Evolutionary conservation across 92 coral and sea anemone genomes (phyloP).

Genomic region (Meandrina meandrites): DNA sequence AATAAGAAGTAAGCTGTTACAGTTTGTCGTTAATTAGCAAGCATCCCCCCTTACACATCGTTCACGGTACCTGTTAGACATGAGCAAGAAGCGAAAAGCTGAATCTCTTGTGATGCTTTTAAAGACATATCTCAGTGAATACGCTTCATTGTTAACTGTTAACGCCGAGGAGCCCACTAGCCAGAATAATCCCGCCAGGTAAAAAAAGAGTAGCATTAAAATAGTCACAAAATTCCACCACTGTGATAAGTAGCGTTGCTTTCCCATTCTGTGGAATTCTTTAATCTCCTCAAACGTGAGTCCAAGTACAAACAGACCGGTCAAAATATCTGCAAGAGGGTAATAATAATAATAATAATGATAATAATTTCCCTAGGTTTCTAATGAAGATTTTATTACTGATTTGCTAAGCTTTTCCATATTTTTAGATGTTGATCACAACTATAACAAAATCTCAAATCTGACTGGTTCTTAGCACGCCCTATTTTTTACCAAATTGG

Average conservation of each 20-base stretch:
- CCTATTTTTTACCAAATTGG: too few relatives aligned
- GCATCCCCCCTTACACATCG: too few relatives aligned
- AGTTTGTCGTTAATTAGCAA: too few relatives aligned
- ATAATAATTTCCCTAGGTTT: too few relatives aligned
- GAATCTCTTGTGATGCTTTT: slow-evolving; percentile 41
- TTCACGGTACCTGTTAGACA: slow-evolving; percentile 35
- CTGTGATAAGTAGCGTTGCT: slow-evolving; percentile 74
- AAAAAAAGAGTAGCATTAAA: slow-evolving; percentile 68
- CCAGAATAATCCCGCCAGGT: slow-evolving; percentile 76
- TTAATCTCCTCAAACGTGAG: slow-evolving; percentile 67
- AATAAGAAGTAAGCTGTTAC: too few relatives aligned
- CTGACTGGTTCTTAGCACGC: too few relatives aligned
- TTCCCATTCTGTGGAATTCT: slow-evolving; percentile 69
- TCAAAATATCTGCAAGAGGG: slow-evolving; percentile 61
- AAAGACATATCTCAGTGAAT: slow-evolving; percentile 1
- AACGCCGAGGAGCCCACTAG: slow-evolving; percentile 57
- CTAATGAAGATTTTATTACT: not conserved
- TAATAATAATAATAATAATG: too few relatives aligned
- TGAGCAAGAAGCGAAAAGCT: slow-evolving; percentile 58
- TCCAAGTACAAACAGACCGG: slow-evolving; percentile 71
- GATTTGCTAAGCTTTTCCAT: too few relatives aligned
- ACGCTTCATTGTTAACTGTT: not conserved
- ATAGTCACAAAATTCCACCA: slow-evolving; percentile 88
- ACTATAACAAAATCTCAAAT: too few relatives aligned
- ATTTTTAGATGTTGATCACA: too few relatives aligned